These are phyloP conservation scores for Paramuricea clavata DNA, from an alignment of 92 coral and sea anemone species.

Conservation along the genomic window DNA sequence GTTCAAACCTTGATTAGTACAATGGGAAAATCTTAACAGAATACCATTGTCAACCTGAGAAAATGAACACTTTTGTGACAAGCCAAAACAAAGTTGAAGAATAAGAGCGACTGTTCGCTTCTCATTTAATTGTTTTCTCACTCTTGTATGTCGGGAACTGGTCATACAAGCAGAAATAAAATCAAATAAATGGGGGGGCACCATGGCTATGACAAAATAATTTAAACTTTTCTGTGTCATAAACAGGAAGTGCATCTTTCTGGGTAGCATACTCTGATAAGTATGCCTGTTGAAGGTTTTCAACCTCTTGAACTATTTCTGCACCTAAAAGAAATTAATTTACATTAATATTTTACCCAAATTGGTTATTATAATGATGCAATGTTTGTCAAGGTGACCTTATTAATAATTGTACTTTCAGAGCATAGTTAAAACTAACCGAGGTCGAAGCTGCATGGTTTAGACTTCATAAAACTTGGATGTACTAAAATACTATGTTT, in stretches of 20 bases:
- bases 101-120: slow-evolving; percentile 9
- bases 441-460: too few relatives aligned
- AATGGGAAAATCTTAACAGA: slow-evolving; percentile 1
- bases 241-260: background rate
- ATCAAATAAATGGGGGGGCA: background rate
- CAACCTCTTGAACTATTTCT: background rate
- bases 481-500: background rate
- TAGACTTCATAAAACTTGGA: too few relatives aligned
- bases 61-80: slow-evolving; percentile 38
- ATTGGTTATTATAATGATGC: background rate
- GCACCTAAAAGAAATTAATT: background rate
- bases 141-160: background rate
- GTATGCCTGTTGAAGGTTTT: background rate
- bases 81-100: slow-evolving; percentile 20
- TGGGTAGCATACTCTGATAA: background rate
- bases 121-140: background rate
- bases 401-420: too few relatives aligned
- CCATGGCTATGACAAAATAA: slow-evolving; percentile 4
- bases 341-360: background rate
- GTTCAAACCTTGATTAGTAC: slow-evolving; percentile 52
- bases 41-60: slow-evolving; percentile 12
- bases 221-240: slow-evolving; percentile 2
- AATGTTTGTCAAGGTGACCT: too few relatives aligned
- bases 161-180: slow-evolving; percentile 20
- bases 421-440: too few relatives aligned